Base-by-base conservation (phyloP, 53 echinoderm and acorn worm genomes). In the Temnopleurus reevesii region DNA sequence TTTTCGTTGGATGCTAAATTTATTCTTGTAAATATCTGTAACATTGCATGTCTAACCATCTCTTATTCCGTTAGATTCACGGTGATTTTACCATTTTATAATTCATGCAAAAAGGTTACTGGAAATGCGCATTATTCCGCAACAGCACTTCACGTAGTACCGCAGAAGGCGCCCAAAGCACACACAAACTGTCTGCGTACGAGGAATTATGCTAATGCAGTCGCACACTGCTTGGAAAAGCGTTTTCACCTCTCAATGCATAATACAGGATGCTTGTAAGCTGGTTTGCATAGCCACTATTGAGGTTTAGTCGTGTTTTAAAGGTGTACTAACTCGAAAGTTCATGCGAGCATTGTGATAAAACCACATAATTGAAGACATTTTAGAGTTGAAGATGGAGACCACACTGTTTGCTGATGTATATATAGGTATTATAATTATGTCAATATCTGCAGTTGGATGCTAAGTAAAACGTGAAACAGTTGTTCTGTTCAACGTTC, bases 121-220 rank as follows among this genome's bases (percentile, higher is more conserved):
- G 6, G 41, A 41, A 71, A 71, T 19, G 71, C 36, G 41, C 71
- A 71, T 71, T 71, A 71, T 71, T 71, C 71, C 41, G 71, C 71
- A 41, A 71, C 21, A 71, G 41, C 71, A 71, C 71, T 71, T 71
- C 71, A 71, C 38, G 43, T 23, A n/a, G 41, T 18, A 41, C 10
- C 71, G 43, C n/a, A 0, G 71, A 71, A 71, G 71, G 71, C 71
- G 71, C 71, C 71, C 36, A 0, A 41, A 71, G 28, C 5, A 71
- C 71, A 71, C 71, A 71, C 71, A 71, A 38, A 41, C 71, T 38
- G 71, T 71, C 38, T 71, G 71, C 71, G 41, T n/a, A 71, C 41
- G 38, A 34, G 41, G 71, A 71, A 71, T 71, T 71, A 71, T 71
- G 71, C 41, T 71, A 71, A 71, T 71, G 41, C 33, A 58, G n/a